These are phyloP conservation scores for Muricea muricata DNA, from an alignment of 92 coral and sea anemone species.

Conservation along the genomic window DNA sequence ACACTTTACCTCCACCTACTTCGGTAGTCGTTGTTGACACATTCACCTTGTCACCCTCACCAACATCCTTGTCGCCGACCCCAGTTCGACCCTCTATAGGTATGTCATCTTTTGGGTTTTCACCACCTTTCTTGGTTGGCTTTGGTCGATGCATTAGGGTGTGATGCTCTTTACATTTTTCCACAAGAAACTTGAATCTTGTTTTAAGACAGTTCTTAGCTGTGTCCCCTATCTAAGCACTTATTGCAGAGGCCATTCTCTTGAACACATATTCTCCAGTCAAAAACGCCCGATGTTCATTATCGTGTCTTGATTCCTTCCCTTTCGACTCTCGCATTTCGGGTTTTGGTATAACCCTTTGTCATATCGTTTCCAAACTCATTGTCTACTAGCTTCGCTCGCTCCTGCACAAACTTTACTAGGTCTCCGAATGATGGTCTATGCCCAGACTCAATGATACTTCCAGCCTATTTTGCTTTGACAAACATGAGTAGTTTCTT, in stretches of 20 bases:
- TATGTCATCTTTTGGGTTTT: neutral
- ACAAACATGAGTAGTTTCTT: conserved; percentile 69
- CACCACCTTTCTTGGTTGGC: neutral
- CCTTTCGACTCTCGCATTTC: neutral
- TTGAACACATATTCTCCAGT: conserved; percentile 38
- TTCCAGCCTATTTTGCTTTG: conserved; percentile 71
- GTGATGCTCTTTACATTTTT: conserved; percentile 9
- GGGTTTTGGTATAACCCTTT: neutral
- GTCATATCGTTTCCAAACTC: conserved; percentile 36
- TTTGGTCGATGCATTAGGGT: conserved; percentile 8
- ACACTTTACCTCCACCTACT: conserved; percentile 66
- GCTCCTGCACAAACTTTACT: neutral
- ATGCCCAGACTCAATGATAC: conserved; percentile 53
- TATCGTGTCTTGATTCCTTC: neutral
- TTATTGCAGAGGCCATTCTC: conserved; percentile 68
- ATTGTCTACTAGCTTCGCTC: conserved; percentile 20
- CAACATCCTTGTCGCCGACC: conserved; percentile 10
- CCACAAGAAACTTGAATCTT: conserved; percentile 13
- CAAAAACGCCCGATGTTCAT: neutral
- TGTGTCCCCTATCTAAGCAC: too few relatives aligned
- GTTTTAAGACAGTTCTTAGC: conserved; percentile 54
- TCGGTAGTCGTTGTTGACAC: conserved; percentile 49
- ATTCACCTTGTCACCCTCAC: too few relatives aligned
- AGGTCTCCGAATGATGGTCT: conserved; percentile 63
- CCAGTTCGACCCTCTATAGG: neutral